Conservation (phyloP, 2,888 invertebrate genomes). For the Charanyca ferruginea region DNA sequence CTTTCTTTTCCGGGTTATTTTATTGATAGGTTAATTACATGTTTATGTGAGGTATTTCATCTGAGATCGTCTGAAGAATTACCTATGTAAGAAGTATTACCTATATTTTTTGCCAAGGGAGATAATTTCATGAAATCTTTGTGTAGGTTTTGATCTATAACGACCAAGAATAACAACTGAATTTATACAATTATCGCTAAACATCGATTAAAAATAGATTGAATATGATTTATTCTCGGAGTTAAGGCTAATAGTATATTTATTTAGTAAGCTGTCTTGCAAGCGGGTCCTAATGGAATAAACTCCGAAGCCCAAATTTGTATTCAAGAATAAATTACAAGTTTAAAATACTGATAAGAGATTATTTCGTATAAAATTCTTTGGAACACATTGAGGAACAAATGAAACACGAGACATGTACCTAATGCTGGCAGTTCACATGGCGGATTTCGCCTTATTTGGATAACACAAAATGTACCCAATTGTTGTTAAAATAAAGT, state of each 20-base stretch:
- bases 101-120: not conserved
- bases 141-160: not conserved
- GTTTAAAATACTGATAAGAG: not conserved
- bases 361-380: not conserved
- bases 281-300: not conserved
- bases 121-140: not conserved
- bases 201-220: not conserved
- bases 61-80: not conserved
- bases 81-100: no score
- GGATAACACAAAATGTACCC: no score
- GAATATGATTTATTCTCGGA: not conserved
- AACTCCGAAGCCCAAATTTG: not conserved
- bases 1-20: not conserved
- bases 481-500: no score
- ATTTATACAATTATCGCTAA: slow-evolving; percentile 10
- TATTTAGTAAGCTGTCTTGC: slow-evolving; percentile 10
- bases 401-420: slow-evolving; percentile 7
- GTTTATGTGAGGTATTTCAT: not conserved
- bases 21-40: not conserved
- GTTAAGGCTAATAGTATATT: slow-evolving; percentile 13
- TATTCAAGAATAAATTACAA: not conserved
- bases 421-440: no score
- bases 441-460: no score
- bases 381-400: not conserved
- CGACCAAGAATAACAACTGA: not conserved